These are phyloP conservation scores for Agapetus fuscipes DNA, from an alignment of 2,888 invertebrate species.

Conservation along the genomic window DNA sequence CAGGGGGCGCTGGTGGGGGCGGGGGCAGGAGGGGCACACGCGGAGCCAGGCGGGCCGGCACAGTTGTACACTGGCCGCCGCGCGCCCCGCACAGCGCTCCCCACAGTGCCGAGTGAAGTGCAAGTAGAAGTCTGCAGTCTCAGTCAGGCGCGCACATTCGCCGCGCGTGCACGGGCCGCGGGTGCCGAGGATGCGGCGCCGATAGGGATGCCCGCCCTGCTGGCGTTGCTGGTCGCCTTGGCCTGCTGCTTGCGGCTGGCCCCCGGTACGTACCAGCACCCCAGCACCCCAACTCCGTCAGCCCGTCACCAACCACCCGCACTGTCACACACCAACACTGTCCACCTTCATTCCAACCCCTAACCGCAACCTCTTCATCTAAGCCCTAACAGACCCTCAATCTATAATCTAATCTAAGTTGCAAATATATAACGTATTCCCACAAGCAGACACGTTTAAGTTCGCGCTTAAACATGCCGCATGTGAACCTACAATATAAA, in stretches of 20 bases:
- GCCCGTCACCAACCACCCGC: neutral
- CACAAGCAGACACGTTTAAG: too few species aligned
- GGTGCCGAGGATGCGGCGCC: conserved; percentile 43
- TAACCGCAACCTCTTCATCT: neutral
- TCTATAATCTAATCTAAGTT: too few species aligned
- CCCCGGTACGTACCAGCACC: conserved; percentile 32
- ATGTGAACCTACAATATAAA: too few species aligned
- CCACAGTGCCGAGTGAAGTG: too few species aligned
- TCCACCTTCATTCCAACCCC: neutral
- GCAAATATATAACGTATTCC: too few species aligned
- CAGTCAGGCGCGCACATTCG: conserved; percentile 16
- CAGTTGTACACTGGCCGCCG: neutral
- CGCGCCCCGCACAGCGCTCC: neutral
- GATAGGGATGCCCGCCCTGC: conserved; percentile 46
- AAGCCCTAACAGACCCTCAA: too few species aligned
- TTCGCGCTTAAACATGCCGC: too few species aligned
- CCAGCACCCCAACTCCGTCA: conserved; percentile 3
- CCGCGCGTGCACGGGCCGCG: conserved; percentile 39
- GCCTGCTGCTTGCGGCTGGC: conserved; percentile 46
- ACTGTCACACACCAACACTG: neutral
- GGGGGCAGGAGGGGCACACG: conserved; percentile 2
- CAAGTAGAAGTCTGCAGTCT: conserved; percentile 15
- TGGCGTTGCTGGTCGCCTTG: conserved; percentile 47
- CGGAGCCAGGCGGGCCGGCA: neutral
- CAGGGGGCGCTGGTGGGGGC: conserved; percentile 28